Evolutionary conservation across 1,140 invertebrate genomes (phyloP), one percentile per base, ranked within the genome.

Genomic region (Drosophila sp.): DNA sequence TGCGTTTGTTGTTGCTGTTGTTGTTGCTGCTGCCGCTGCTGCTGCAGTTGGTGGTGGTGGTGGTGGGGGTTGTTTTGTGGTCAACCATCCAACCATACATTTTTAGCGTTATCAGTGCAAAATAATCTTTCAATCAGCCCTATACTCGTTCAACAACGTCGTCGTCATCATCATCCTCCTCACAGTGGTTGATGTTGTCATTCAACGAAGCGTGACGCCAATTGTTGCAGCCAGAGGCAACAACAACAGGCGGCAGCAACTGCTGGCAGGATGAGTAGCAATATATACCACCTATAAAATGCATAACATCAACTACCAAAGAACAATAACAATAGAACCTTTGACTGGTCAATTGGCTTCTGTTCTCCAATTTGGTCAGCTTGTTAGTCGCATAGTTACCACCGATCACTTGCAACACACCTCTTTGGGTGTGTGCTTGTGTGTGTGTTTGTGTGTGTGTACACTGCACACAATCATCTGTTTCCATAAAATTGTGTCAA

Each of bases 51-150:
- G 14, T 63, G 59, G 9, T 75, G 59, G 11, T 64, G 41, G 0
- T 45, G 18, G 14, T 58, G 56, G 9, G 45, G 46, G 6, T 73
- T 59, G 64, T 78, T 75, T 84, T 62, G 57, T 77, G 72, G 56
- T 61, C 75, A 71, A 66, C 61, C 56, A 80, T 81, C 82, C 78
- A 87, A 87, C 76, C 82, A 89, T 89, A 83, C 83, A 64, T 89
- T 89, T 89, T 89, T 89, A 89, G 84, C 83, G 83, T 89, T 89
- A 89, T 89, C 83, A 89, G 84, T 89, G 83, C 83, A 89, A 89
- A 89, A 89, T 89, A 89, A 89, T 89, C 83, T 89, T 89, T 89
- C 83, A 87, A 87, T 89, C 82, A 87, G 83, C 82, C 83, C 82
- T 87, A 78, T 78, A 57, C 16, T 21, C 21, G 21, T 21, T 21